These are phyloP conservation scores for Podotricha telesiphe DNA, from an alignment of 2,888 invertebrate genomes.

Conservation along the genomic window DNA sequence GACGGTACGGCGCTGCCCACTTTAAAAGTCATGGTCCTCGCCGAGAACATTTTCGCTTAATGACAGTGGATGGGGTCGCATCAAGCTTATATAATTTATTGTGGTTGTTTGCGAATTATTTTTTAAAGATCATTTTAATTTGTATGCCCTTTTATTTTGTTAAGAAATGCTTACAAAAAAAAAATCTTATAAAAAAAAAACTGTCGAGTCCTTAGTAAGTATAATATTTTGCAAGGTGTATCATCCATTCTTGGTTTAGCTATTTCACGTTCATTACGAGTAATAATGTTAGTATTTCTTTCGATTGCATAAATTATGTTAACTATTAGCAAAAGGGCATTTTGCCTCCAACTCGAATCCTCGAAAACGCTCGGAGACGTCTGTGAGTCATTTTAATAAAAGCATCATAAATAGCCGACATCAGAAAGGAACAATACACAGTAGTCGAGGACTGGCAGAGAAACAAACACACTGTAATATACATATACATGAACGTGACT, in stretches of 20 bases:
- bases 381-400: conserved; percentile 68
- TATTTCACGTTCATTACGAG: conserved; percentile 11
- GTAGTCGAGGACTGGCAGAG: conserved; percentile 63
- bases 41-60: conserved; percentile 50
- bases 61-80: conserved; percentile 49
- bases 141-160: conserved; percentile 35
- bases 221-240: conserved; percentile 25
- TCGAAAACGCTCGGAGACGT: conserved; percentile 61
- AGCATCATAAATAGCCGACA: conserved; percentile 68
- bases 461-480: conserved; percentile 62
- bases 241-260: conserved; percentile 31
- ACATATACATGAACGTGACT: conserved; percentile 69
- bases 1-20: conserved; percentile 64
- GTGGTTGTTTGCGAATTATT: conserved; percentile 44
- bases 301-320: conserved; percentile 18
- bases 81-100: conserved; percentile 46
- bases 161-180: conserved; percentile 22
- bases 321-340: conserved; percentile 12
- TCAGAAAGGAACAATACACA: conserved; percentile 64
- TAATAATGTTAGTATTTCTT: conserved; percentile 28
- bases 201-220: conserved; percentile 9
- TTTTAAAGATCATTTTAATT: conserved; percentile 40
- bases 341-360: conserved; percentile 58
- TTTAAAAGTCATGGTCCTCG: conserved; percentile 51
- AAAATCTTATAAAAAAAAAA: conserved; percentile 4